These are phyloP conservation scores for Dexiosoma caninum DNA, from an alignment of 2,888 invertebrate genomes.

Conservation along the genomic window DNA sequence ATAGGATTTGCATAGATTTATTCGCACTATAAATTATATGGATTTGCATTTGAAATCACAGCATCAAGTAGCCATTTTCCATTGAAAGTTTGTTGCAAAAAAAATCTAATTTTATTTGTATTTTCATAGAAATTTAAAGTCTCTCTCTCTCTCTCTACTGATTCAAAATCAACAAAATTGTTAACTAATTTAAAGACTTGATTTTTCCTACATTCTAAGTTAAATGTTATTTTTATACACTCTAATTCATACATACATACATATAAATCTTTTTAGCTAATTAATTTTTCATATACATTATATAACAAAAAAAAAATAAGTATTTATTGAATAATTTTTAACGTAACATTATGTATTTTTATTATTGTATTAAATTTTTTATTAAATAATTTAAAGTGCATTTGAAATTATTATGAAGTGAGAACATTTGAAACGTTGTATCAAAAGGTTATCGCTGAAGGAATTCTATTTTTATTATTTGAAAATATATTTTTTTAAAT, in stretches of 20 bases:
- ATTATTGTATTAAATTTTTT: no score
- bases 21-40: no score
- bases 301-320: constrained; percentile 22
- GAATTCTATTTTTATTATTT: no score
- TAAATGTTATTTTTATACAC: no score
- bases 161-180: constrained; percentile 1
- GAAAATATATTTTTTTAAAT: no score
- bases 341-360: not conserved
- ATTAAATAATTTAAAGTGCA: no score
- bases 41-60: no score
- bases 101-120: not conserved
- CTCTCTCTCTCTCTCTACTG: not conserved
- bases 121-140: not conserved
- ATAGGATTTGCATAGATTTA: constrained; percentile 44
- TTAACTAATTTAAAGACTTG: constrained; percentile 48
- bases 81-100: no score
- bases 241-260: not conserved
- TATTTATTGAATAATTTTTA: constrained; percentile 13
- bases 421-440: no score
- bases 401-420: no score
- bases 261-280: constrained; percentile 8
- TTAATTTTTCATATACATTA: not conserved
- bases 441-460: no score
- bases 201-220: constrained; percentile 25
- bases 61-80: no score